phyloP scores from a whole-genome alignment of 2,797 vertebrate genomes.

The Gouania willdenowi region DNA sequence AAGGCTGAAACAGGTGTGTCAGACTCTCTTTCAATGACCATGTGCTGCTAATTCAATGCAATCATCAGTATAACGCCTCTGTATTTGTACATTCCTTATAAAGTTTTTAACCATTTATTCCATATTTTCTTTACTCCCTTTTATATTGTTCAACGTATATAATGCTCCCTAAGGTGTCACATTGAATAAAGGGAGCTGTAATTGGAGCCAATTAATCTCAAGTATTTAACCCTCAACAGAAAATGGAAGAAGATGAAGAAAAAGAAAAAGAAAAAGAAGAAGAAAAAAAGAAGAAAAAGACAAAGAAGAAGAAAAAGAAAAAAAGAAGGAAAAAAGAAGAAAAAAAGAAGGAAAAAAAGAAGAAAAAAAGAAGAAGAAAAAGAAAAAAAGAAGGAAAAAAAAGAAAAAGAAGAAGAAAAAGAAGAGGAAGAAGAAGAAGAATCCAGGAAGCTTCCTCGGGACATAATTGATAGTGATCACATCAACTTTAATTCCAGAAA shows the following conservation, averaged over 20 bases:
- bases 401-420: conserved; percentile 61
- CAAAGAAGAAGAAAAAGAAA: conserved; percentile 58
- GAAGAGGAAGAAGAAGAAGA: conserved; percentile 58
- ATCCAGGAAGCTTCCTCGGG: conserved; percentile 68
- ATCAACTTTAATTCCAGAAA: conserved; percentile 76
- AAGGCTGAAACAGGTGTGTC: too few relatives aligned
- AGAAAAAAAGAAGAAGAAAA: conserved; percentile 60
- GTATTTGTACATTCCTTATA: too few relatives aligned
- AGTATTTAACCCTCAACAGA: conserved; percentile 72
- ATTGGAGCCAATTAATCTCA: conserved; percentile 85
- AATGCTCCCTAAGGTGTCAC: conserved; percentile 79
- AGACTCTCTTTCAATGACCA: too few relatives aligned
- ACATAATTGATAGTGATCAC: conserved; percentile 77
- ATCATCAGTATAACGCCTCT: too few relatives aligned
- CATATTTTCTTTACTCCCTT: too few relatives aligned
- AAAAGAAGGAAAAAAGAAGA: conserved; percentile 68
- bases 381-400: conserved; percentile 61
- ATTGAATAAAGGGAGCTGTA: conserved; percentile 76
- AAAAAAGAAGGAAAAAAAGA: conserved; percentile 65
- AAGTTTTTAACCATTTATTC: too few relatives aligned
- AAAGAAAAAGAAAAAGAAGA: conserved; percentile 58
- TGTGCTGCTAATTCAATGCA: too few relatives aligned
- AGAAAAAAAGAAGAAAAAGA: conserved; percentile 68
- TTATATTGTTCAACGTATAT: too few relatives aligned
- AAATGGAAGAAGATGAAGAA: conserved; percentile 58